A percentile compares a stretch with the other conserved stretches of the same genome.
phyloP scores from a whole-genome alignment of 2,888 invertebrate genomes.

The Leptarthrus brevirostris region DNA sequence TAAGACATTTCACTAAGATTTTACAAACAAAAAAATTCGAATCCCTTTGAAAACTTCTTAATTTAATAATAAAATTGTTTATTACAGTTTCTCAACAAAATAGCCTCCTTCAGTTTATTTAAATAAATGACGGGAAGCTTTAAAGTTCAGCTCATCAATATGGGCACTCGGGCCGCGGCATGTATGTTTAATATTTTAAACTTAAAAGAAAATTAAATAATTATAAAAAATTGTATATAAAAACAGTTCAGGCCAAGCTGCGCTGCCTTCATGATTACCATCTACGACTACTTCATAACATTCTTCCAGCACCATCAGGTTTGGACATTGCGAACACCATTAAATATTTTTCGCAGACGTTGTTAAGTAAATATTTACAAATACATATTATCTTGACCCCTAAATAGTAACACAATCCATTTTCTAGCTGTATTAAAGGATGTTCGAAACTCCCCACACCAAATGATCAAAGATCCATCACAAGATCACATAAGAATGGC shows the following conservation, averaged over 20 bases:
- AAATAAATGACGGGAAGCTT: slow-evolving; percentile 75
- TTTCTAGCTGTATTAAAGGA: slow-evolving; percentile 92
- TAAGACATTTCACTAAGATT: too few species aligned
- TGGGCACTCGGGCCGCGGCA: slow-evolving; percentile 94
- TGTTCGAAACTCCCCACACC: slow-evolving; percentile 91
- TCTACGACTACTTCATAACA: slow-evolving; percentile 88
- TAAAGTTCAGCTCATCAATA: slow-evolving; percentile 79
- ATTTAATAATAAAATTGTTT: too few species aligned
- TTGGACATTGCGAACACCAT: slow-evolving; percentile 97
- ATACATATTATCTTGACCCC: neutral
- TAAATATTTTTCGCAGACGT: slow-evolving; percentile 97
- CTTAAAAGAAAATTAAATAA: too few species aligned
- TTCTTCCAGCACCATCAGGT: slow-evolving; percentile 92
- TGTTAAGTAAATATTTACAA: slow-evolving; percentile 80
- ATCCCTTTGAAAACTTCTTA: too few species aligned
- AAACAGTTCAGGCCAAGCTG: slow-evolving; percentile 98
- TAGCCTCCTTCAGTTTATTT: too few species aligned
- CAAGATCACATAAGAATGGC: slow-evolving; percentile 88
- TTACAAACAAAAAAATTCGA: too few species aligned
- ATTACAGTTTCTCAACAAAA: too few species aligned
- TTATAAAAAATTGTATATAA: too few species aligned
- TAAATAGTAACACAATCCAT: neutral
- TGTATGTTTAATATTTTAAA: slow-evolving; percentile 76
- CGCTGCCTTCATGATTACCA: slow-evolving; percentile 97
- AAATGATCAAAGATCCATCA: slow-evolving; percentile 88